Evolutionary conservation across 2,113 vertebrate species (phyloP), one percentile per base, ranked within the genome.

Genomic region (Semicossyphus pulcher): DNA sequence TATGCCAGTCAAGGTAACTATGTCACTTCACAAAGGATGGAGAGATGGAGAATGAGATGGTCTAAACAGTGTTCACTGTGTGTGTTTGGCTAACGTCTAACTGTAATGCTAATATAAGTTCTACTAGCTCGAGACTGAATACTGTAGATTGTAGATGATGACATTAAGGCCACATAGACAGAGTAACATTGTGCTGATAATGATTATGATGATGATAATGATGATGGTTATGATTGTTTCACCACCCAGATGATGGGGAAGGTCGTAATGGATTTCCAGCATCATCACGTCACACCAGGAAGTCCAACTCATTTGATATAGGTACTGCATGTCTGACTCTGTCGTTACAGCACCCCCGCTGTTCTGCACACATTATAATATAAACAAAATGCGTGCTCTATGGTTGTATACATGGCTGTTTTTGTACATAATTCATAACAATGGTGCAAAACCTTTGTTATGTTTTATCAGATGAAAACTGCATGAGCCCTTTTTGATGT

Each of bases 291-390:
- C 84, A 84, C 81, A 92, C 87, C 87, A 93, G 88, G 82, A 94
- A 93, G 89, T 86, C 93, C 65, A 86, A 76, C 80, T 94, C 93
- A 0, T 92, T 91, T 84, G 94, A 94, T 82, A 92, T 89, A 91
- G 93, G 94, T 94, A 91, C 69, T 52, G 73, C 57, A 4, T 53
- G 32, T 48, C 18, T 49, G 11, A 45, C 21, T 0, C 2, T 34
- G 28, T 29, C 11, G 45, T 29, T 45, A 18, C 39, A 42, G 59
- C 66, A 7, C 44, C 31, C 49, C 34, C 53, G 12, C 65, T 69
- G 47, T 14, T 65, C 4, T 59, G n/a, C 23, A 21, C 14, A 39
- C 23, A 39, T 21, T 25, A 12, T 21, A 12, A 31, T 21, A 53
- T 10, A 49, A 11, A 25, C 37, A 20, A n/a, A 18, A 8, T 51